Conservation (phyloP, 2,113 vertebrate genomes). For the human region DNA sequence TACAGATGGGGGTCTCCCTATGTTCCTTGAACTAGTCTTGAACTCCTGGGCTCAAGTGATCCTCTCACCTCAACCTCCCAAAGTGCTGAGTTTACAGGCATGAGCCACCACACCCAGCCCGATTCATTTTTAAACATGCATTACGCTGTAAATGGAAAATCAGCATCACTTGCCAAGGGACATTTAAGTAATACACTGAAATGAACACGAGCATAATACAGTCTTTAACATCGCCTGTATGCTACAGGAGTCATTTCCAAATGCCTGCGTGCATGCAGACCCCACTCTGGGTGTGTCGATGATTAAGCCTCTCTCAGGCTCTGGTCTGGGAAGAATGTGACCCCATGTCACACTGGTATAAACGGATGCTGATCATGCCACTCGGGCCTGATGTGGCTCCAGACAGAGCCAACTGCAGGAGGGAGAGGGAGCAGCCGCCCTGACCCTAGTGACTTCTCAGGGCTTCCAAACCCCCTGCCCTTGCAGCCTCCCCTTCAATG, state of each 20-base stretch:
- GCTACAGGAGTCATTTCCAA: not conserved
- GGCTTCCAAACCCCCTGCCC: too few species aligned
- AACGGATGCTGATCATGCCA: not conserved
- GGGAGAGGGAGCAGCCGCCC: not conserved
- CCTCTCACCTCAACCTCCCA: too few species aligned
- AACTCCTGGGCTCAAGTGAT: too few species aligned
- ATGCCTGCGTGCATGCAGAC: not conserved
- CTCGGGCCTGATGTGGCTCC: not conserved
- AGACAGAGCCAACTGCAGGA: not conserved
- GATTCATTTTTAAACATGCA: not conserved
- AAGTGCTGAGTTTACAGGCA: too few species aligned
- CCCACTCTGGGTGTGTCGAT: rapidly evolving
- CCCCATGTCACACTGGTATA: not conserved
- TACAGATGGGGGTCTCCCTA: too few species aligned
- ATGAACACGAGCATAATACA: not conserved
- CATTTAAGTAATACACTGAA: not conserved
- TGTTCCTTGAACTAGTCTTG: too few species aligned
- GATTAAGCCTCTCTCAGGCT: not conserved
- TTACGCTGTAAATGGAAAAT: not conserved
- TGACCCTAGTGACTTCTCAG: not conserved
- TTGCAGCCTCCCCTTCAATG: not conserved
- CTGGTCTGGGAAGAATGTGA: conserved; percentile 1
- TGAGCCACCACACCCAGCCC: too few species aligned
- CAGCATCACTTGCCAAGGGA: not conserved
- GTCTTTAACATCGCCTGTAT: rapidly evolving